Evolutionary conservation across 2,888 invertebrate genomes (phyloP).

Genomic region (Amiota minor): DNA sequence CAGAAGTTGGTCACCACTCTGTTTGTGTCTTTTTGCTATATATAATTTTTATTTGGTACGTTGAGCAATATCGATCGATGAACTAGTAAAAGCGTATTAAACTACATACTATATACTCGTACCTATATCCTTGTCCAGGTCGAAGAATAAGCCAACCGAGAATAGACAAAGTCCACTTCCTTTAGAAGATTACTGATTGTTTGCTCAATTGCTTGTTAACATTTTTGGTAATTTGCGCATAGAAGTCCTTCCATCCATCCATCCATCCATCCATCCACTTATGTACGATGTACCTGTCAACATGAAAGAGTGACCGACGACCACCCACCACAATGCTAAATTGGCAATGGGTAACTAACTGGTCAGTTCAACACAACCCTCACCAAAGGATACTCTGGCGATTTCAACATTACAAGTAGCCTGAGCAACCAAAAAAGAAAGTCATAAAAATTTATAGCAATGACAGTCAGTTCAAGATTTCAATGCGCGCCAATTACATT

Average conservation of each 20-base stretch:
- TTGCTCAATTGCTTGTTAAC: constrained; percentile 66
- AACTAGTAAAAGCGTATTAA: too few species aligned
- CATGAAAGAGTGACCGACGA: neutral
- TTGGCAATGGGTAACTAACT: neutral
- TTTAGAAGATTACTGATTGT: constrained; percentile 49
- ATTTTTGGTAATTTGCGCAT: constrained; percentile 61
- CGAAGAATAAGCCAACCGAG: too few species aligned
- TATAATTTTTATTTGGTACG: too few species aligned
- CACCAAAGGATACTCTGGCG: neutral
- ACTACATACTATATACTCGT: too few species aligned
- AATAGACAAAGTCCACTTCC: too few species aligned
- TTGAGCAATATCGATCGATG: too few species aligned
- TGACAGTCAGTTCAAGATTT: too few species aligned
- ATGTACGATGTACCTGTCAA: neutral
- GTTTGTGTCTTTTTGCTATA: too few species aligned
- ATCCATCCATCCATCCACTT: too few species aligned
- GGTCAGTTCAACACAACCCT: neutral
- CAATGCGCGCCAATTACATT: too few species aligned
- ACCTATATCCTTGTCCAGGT: too few species aligned
- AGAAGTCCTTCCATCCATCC: neutral
- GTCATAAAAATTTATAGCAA: constrained; percentile 9
- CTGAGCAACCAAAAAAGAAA: constrained; percentile 3
- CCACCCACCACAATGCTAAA: neutral
- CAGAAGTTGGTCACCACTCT: too few species aligned
- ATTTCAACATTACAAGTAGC: neutral